phyloP scores from a whole-genome alignment of 2,797 vertebrate species.

The Anableps anableps region DNA sequence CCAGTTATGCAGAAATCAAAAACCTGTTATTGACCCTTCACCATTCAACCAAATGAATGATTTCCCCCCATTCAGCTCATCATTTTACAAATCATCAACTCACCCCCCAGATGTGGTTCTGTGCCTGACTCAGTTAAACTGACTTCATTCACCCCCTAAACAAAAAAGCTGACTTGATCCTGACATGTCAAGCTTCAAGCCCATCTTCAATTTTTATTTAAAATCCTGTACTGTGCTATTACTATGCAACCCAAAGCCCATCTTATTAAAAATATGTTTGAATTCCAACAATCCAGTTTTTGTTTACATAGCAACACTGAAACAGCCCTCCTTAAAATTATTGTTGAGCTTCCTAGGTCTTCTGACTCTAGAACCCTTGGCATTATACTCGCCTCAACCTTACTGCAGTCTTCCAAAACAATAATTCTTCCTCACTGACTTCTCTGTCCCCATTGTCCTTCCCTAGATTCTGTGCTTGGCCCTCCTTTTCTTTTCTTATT shows the following conservation, averaged over 20 bases:
- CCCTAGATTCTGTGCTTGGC: neutral
- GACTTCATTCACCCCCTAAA: neutral
- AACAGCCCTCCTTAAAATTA: neutral
- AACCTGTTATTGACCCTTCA: neutral
- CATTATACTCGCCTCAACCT: neutral
- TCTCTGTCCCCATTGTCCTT: neutral
- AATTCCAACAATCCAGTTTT: neutral
- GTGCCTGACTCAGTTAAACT: neutral
- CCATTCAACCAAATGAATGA: neutral
- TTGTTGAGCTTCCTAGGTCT: neutral
- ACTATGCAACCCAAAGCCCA: neutral
- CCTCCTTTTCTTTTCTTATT: neutral
- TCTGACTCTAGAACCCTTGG: neutral
- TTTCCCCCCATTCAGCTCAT: neutral
- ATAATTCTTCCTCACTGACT: neutral
- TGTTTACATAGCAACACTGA: neutral
- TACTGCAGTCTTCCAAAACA: neutral
- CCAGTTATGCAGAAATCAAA: neutral
- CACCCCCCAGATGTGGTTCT: neutral
- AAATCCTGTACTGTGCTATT: neutral
- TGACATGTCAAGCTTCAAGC: neutral
- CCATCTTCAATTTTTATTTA: neutral
- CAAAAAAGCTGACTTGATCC: neutral
- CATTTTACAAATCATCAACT: neutral
- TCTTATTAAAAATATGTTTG: neutral